phyloP scores from a whole-genome alignment of 2,113 vertebrate species.

The Seriola quinqueradiata region DNA sequence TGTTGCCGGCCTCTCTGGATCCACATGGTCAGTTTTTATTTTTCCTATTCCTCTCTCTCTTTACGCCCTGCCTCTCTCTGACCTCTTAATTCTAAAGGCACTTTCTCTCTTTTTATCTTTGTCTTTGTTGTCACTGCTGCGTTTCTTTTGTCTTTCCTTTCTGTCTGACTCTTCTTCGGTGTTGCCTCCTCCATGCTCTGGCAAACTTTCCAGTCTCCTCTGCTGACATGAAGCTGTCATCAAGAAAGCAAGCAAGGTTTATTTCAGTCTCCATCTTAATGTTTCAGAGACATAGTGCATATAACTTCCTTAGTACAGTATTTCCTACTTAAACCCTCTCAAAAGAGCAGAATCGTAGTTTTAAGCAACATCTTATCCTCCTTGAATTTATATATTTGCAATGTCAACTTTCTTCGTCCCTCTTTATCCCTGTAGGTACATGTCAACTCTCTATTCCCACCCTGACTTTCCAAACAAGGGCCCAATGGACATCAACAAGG shows the following conservation, averaged over 20 bases:
- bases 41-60: not conserved
- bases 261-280: constrained; percentile 24
- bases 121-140: not conserved
- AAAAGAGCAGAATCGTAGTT: not conserved
- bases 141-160: not conserved
- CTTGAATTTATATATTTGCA: not conserved
- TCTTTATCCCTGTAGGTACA: constrained; percentile 87
- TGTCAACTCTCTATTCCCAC: constrained; percentile 95
- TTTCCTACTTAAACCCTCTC: not conserved
- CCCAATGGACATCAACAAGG: constrained; percentile 92
- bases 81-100: not conserved
- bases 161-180: not conserved
- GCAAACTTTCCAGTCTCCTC: constrained; percentile 19
- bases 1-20: constrained; percentile 95
- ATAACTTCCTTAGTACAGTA: constrained; percentile 26
- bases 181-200: constrained; percentile 29
- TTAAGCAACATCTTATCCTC: not conserved
- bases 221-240: constrained; percentile 43
- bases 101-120: not conserved
- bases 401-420: not conserved
- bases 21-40: constrained; percentile 90
- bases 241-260: constrained; percentile 35
- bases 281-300: constrained; percentile 15
- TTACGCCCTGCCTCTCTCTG: not conserved
- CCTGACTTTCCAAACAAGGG: constrained; percentile 93